These are phyloP conservation scores for Aplysia californica DNA, from an alignment of 1,140 invertebrate species.

Conservation along the genomic window DNA sequence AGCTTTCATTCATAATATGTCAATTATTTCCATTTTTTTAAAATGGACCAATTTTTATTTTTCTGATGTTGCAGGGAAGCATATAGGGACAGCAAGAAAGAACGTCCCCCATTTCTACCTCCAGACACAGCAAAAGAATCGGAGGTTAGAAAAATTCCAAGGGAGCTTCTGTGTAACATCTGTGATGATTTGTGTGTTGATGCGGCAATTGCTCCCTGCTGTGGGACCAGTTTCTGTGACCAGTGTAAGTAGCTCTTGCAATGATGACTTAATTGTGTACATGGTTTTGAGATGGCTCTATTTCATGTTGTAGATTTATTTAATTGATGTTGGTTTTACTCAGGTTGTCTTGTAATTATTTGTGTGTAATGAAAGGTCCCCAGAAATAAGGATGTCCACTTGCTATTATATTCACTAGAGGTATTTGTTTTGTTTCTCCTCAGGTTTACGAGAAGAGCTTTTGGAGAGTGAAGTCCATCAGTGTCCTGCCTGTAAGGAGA, in stretches of 20 bases:
- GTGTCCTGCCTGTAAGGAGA: slow-evolving; percentile 93
- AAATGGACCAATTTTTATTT: too few relatives aligned
- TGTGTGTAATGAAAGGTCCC: too few relatives aligned
- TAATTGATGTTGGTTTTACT: too few relatives aligned
- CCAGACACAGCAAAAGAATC: slow-evolving; percentile 70
- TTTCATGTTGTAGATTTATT: too few relatives aligned
- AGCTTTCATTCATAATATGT: too few relatives aligned
- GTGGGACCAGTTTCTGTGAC: slow-evolving; percentile 97
- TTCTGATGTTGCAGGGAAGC: slow-evolving; percentile 74
- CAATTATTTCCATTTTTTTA: too few relatives aligned
- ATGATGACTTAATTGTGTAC: background rate
- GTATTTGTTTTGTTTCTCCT: slow-evolving; percentile 39
- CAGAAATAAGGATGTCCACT: too few relatives aligned
- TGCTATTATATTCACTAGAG: too few relatives aligned
- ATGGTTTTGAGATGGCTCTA: too few relatives aligned
- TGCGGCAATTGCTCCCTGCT: slow-evolving; percentile 97
- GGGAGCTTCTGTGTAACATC: slow-evolving; percentile 89
- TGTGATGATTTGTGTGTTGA: slow-evolving; percentile 95
- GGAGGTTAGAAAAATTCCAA: slow-evolving; percentile 80
- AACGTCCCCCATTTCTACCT: slow-evolving; percentile 74
- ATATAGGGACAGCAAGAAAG: slow-evolving; percentile 80
- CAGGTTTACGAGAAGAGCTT: slow-evolving; percentile 87
- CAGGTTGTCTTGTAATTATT: too few relatives aligned
- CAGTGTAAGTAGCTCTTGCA: slow-evolving; percentile 81
- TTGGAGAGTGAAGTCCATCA: slow-evolving; percentile 94